Evolutionary conservation across 2,888 invertebrate species (phyloP).

Genomic region (Nematopogon swammerdamellus): DNA sequence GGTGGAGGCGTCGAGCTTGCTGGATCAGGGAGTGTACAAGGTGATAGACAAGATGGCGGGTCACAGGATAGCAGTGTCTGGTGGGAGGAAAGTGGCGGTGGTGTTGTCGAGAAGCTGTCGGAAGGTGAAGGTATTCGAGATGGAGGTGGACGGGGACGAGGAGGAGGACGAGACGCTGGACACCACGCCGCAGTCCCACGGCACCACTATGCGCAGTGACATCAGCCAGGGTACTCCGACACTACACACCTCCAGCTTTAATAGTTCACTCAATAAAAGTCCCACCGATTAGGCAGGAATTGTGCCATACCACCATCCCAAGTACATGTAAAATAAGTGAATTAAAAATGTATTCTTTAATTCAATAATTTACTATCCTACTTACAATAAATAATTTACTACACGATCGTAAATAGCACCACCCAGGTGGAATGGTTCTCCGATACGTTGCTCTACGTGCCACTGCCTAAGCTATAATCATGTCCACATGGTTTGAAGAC

Average conservation of each 20-base stretch:
- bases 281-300: neutral
- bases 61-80: conserved; percentile 77
- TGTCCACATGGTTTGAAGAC: too few species aligned
- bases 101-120: conserved; percentile 75
- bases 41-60: conserved; percentile 65
- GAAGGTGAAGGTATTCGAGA: conserved; percentile 84
- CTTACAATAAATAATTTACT: too few species aligned
- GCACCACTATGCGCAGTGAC: conserved; percentile 22
- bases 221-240: conserved; percentile 19
- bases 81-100: conserved; percentile 78
- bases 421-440: too few species aligned
- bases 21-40: conserved; percentile 53
- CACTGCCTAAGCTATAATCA: too few species aligned
- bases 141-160: conserved; percentile 91
- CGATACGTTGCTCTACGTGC: too few species aligned
- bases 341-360: neutral
- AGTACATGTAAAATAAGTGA: neutral
- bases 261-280: neutral
- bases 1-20: conserved; percentile 50
- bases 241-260: conserved; percentile 1
- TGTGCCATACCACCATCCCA: too few species aligned
- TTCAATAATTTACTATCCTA: neutral
- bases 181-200: conserved; percentile 36
- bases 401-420: too few species aligned
- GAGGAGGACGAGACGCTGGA: conserved; percentile 68